These are phyloP conservation scores for Alcis repandata DNA, from an alignment of 2,888 invertebrate genomes.

Conservation along the genomic window DNA sequence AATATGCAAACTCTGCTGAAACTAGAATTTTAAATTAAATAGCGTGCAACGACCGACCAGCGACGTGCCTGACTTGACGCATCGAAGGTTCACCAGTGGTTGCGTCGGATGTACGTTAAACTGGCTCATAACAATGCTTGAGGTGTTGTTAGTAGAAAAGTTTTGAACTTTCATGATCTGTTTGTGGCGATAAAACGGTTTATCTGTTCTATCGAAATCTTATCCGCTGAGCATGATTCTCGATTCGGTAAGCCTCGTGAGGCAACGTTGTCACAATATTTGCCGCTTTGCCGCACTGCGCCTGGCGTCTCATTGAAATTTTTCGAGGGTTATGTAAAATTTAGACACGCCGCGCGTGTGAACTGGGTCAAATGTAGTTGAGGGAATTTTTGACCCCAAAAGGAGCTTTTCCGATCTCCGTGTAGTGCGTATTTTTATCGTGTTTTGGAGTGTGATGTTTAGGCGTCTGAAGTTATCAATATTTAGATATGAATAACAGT, in stretches of 20 bases:
- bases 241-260: constrained; percentile 47
- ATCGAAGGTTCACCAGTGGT: no score
- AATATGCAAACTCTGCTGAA: no score
- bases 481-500: neutral
- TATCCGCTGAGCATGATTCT: constrained; percentile 37
- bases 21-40: no score
- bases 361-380: constrained; percentile 50
- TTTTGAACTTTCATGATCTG: no score
- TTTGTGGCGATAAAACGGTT: no score
- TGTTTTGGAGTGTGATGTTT: constrained; percentile 1
- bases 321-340: constrained; percentile 60
- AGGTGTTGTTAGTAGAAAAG: no score
- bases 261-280: constrained; percentile 61
- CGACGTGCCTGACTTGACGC: no score
- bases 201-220: constrained; percentile 13
- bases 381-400: constrained; percentile 39
- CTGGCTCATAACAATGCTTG: no score
- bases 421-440: constrained; percentile 13
- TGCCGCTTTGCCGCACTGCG: constrained; percentile 61
- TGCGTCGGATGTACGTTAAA: no score
- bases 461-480: neutral
- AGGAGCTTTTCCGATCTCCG: constrained; percentile 27
- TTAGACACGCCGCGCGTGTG: constrained; percentile 47
- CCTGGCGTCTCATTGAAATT: constrained; percentile 58
- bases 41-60: no score